A percentile compares a stretch with the other conserved stretches of the same genome.
Conservation (phyloP, 2,113 vertebrate genomes). For the Xiphophorus hellerii region DNA sequence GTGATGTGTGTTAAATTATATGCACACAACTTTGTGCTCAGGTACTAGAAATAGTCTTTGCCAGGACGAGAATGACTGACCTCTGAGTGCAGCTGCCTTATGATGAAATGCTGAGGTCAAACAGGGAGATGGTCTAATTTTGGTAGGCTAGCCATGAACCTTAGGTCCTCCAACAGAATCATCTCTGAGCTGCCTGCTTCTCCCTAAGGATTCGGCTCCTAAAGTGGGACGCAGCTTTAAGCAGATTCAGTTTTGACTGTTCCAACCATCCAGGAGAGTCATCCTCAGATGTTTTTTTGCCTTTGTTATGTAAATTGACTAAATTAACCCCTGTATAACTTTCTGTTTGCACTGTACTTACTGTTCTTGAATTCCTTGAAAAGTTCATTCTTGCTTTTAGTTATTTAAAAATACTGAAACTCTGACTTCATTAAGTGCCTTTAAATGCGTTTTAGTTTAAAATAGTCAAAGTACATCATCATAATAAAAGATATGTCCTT, state of each 20-base stretch:
- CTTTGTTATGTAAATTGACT: conserved; percentile 8
- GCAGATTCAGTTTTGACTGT: conserved; percentile 11
- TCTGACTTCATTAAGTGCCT: too few species aligned
- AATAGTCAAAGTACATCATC: not conserved
- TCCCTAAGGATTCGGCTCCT: conserved; percentile 13
- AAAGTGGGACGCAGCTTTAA: conserved; percentile 14
- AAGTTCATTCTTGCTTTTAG: not conserved
- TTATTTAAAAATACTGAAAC: too few species aligned
- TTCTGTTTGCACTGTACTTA: conserved; percentile 7
- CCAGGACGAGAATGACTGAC: not conserved
- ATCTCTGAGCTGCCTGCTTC: conserved; percentile 13
- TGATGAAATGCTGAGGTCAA: conserved; percentile 10
- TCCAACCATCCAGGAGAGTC: not conserved
- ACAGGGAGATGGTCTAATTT: conserved; percentile 18
- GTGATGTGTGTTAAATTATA: not conserved
- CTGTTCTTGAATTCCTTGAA: not conserved
- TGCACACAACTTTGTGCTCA: not conserved
- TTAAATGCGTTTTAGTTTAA: not conserved
- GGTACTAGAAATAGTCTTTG: not conserved
- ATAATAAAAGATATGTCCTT: not conserved
- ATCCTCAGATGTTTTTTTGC: conserved; percentile 3
- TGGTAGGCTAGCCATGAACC: conserved; percentile 31
- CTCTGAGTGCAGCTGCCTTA: not conserved
- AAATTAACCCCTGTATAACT: not conserved
- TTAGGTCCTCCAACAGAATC: conserved; percentile 19